Evolutionary conservation across 2,888 invertebrate species (phyloP).

Genomic region (Geotrupes spiniger): DNA sequence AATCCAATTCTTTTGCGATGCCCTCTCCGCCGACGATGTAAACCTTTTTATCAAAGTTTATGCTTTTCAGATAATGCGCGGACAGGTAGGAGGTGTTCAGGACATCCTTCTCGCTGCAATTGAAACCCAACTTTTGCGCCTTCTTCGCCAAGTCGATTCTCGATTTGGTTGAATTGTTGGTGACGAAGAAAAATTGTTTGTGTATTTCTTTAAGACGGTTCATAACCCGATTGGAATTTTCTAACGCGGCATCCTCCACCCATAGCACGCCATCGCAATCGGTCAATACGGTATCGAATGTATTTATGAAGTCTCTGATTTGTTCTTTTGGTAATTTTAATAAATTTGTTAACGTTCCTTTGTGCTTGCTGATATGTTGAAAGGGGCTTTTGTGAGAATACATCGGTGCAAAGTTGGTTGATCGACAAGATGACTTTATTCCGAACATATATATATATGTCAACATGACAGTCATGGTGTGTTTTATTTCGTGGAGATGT

Average conservation of each 20-base stretch:
- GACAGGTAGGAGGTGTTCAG: conserved; percentile 57
- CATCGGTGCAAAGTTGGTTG: no score
- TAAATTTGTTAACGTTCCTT: conserved; percentile 53
- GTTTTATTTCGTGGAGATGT: no score
- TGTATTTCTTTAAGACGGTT: conserved; percentile 52
- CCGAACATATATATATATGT: no score
- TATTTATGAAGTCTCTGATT: conserved; percentile 59
- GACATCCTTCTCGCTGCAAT: conserved; percentile 54
- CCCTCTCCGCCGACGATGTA: conserved; percentile 60
- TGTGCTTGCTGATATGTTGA: no score
- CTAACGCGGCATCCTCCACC: conserved; percentile 52
- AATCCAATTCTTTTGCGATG: conserved; percentile 58
- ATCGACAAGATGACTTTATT: no score
- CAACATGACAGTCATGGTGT: no score
- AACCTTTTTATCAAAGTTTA: conserved; percentile 55
- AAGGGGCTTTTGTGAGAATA: no score
- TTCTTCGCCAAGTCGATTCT: conserved; percentile 58
- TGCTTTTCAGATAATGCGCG: conserved; percentile 57
- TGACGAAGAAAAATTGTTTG: conserved; percentile 63
- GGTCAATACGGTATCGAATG: conserved; percentile 71
- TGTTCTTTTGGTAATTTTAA: conserved; percentile 56
- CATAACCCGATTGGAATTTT: conserved; percentile 53
- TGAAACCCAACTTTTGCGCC: conserved; percentile 55
- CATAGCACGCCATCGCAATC: conserved; percentile 74
- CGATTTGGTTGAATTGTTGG: conserved; percentile 67